Percentiles rank a stretch among this genome's conserved stretches.
Conservation (phyloP, 2,797 vertebrate genomes). For the Eutrigla gurnardus region DNA sequence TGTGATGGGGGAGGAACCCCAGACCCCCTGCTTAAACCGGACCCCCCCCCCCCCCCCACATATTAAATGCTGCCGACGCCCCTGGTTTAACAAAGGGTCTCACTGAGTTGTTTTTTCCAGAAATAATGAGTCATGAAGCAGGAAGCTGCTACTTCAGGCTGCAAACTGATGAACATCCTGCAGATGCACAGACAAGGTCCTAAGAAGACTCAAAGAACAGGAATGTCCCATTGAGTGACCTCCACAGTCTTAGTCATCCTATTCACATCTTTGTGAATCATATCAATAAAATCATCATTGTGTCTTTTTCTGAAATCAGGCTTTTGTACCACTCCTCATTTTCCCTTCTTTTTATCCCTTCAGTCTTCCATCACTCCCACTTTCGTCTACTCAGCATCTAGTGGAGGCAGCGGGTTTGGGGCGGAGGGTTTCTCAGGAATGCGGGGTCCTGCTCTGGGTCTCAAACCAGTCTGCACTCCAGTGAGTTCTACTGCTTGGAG, state of each 20-base stretch:
- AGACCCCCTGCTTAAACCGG: too few relatives aligned
- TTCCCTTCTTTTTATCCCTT: constrained; percentile 33
- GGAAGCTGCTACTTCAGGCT: constrained; percentile 57
- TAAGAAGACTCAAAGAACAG: constrained; percentile 74
- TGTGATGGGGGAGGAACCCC: too few relatives aligned
- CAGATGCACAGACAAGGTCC: constrained; percentile 65
- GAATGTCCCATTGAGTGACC: constrained; percentile 68
- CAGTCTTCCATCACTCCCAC: constrained; percentile 11
- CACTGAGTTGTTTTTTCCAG: constrained; percentile 1
- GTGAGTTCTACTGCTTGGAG: constrained; percentile 77
- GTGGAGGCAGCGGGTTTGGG: constrained; percentile 38
- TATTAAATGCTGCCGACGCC: too few relatives aligned
- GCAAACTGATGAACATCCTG: constrained; percentile 64
- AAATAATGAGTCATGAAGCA: constrained; percentile 64
- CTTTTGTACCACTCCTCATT: constrained; percentile 12
- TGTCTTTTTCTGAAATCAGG: constrained; percentile 11
- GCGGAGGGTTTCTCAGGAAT: constrained; percentile 71
- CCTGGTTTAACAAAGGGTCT: constrained; percentile 1
- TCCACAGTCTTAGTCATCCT: constrained; percentile 50
- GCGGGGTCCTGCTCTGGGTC: constrained; percentile 73
- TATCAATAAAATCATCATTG: constrained; percentile 24
- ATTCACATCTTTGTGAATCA: constrained; percentile 50
- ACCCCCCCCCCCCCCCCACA: too few relatives aligned
- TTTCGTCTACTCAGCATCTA: constrained; percentile 10
- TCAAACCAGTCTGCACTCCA: constrained; percentile 71